These are phyloP conservation scores for Amphimallon solstitiale DNA, from an alignment of 2,888 invertebrate genomes.

Conservation along the genomic window DNA sequence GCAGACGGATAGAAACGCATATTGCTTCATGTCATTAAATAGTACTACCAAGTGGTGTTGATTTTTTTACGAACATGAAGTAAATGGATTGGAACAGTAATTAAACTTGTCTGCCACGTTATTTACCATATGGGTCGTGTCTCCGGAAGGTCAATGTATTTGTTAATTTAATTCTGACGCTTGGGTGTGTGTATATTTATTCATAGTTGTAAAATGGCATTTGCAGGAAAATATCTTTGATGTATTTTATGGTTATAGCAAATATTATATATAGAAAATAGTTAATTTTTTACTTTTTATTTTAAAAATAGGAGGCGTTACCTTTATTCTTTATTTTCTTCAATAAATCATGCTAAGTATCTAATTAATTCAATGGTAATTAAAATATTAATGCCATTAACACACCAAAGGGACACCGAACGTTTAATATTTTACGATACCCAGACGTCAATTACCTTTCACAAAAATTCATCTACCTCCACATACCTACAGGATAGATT, in stretches of 20 bases:
- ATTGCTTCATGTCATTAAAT: constrained; percentile 18
- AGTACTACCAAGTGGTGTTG: constrained; percentile 16
- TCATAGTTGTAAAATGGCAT: no score
- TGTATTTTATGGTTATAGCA: no score
- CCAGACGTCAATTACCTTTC: background rate
- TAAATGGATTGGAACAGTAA: constrained; percentile 31
- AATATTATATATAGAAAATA: no score
- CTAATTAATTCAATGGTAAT: constrained; percentile 30
- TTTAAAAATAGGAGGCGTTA: no score
- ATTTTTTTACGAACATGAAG: constrained; percentile 18
- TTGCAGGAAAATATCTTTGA: no score
- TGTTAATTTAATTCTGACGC: constrained; percentile 29
- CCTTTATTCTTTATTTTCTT: background rate
- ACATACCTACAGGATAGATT: background rate
- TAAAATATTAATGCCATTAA: constrained; percentile 11
- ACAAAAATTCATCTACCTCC: background rate
- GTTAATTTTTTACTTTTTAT: no score
- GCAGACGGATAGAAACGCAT: no score
- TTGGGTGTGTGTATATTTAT: no score
- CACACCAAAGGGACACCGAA: background rate
- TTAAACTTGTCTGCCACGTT: constrained; percentile 29
- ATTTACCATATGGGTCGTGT: constrained; percentile 30
- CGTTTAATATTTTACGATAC: background rate
- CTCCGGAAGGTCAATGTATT: constrained; percentile 23
- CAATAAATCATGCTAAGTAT: constrained; percentile 15